These are phyloP conservation scores for Anas georgica DNA, from an alignment of 2,797 vertebrate species.

Conservation along the genomic window DNA sequence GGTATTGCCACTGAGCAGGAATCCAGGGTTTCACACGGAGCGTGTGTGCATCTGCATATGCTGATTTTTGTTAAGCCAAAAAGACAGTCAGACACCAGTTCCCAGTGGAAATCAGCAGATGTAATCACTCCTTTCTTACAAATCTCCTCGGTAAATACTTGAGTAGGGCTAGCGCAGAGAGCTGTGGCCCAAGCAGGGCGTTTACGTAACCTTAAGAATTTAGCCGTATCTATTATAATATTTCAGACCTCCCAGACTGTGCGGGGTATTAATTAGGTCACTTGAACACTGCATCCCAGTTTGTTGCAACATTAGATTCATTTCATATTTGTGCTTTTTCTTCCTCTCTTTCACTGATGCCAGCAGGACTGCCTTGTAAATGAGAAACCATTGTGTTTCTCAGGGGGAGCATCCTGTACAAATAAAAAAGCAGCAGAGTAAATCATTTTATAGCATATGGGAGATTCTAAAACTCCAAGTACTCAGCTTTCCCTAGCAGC, in stretches of 20 bases:
- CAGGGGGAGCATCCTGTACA: constrained; percentile 55
- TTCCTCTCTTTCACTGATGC: constrained; percentile 27
- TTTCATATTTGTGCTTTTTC: constrained; percentile 59
- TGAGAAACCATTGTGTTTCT: constrained; percentile 56
- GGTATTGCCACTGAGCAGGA: background rate
- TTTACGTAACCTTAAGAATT: constrained; percentile 30
- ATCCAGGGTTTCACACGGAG: accelerated
- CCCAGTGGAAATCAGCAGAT: background rate
- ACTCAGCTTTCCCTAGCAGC: constrained; percentile 43
- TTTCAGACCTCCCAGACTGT: constrained; percentile 11
- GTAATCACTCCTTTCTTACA: background rate
- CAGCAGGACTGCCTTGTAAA: constrained; percentile 58
- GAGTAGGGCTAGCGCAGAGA: background rate
- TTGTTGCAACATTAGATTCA: constrained; percentile 53
- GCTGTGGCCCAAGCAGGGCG: background rate
- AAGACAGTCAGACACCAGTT: background rate
- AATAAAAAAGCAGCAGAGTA: constrained; percentile 63
- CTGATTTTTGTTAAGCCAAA: background rate
- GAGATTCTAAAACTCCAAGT: constrained; percentile 42
- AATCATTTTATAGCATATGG: constrained; percentile 59
- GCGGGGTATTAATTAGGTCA: constrained; percentile 55
- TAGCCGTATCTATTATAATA: background rate
- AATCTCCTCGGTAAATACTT: background rate
- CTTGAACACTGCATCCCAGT: constrained; percentile 27
- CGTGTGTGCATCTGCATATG: accelerated